These are phyloP conservation scores for Heliocidaris erythrogramma DNA, from an alignment of 35 echinoderm and acorn worm species.

Conservation along the genomic window DNA sequence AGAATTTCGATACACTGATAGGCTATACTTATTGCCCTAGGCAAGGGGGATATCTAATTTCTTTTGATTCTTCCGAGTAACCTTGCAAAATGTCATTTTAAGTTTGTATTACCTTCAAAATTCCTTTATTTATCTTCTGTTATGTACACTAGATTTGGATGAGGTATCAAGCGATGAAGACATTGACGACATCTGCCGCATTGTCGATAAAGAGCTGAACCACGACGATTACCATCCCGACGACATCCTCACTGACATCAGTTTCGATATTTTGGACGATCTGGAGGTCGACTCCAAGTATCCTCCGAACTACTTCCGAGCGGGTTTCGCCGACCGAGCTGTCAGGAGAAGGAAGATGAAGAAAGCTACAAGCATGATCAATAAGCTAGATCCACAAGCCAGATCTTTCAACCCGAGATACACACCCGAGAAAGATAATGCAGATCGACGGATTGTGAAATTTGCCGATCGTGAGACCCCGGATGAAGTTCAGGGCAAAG, in stretches of 20 bases:
- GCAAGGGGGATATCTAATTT: too few species aligned
- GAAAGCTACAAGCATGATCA: background rate
- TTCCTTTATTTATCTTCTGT: background rate
- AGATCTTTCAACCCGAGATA: conserved; percentile 15
- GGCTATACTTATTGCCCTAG: too few species aligned
- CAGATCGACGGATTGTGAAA: background rate
- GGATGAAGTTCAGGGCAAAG: background rate
- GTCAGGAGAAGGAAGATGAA: background rate
- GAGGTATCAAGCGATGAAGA: background rate
- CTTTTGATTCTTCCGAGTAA: too few species aligned
- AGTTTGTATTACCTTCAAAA: background rate
- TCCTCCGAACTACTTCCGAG: conserved; percentile 21
- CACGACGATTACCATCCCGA: background rate
- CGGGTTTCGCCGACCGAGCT: conserved; percentile 1
- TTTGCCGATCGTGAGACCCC: background rate
- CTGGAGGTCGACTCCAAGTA: conserved; percentile 13
- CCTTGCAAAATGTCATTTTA: too few species aligned
- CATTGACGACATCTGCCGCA: background rate
- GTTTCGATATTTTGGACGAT: conserved; percentile 39
- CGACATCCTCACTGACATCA: background rate
- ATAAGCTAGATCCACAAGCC: background rate
- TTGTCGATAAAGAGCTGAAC: background rate
- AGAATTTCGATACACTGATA: too few species aligned
- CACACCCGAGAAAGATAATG: background rate
- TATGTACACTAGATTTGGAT: background rate